A percentile compares a stretch with the other conserved stretches of the same genome.
Evolutionary conservation across 1,140 invertebrate genomes (phyloP).

Genomic region (Drosophila ananassae): DNA sequence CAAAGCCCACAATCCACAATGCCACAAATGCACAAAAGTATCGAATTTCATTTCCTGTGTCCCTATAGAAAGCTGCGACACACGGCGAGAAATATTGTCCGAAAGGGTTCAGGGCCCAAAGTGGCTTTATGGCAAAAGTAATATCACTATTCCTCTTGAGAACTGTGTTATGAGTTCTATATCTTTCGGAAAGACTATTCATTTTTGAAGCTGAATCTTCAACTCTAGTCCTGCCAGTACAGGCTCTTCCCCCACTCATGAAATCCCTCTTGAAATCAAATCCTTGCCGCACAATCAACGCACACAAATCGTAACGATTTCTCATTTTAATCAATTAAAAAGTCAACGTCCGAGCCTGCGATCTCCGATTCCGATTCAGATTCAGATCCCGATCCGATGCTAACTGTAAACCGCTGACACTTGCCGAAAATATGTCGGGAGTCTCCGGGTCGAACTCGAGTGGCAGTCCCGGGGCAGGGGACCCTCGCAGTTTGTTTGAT

Average conservation of each 20-base stretch:
- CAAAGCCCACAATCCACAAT: slow-evolving; percentile 42
- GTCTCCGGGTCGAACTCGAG: slow-evolving; percentile 4
- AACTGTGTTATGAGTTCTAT: no score
- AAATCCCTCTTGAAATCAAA: slow-evolving; percentile 66
- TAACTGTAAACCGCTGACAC: slow-evolving; percentile 78
- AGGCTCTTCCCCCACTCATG: slow-evolving; percentile 16
- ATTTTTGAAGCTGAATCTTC: no score
- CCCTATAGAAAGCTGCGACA: slow-evolving; percentile 39
- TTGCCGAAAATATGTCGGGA: slow-evolving; percentile 74
- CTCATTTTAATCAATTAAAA: slow-evolving; percentile 84
- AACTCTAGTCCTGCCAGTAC: neutral
- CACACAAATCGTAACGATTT: slow-evolving; percentile 83
- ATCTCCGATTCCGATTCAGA: slow-evolving; percentile 20
- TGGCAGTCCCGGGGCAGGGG: slow-evolving; percentile 1
- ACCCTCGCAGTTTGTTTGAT: slow-evolving; percentile 76
- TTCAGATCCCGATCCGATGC: slow-evolving; percentile 25
- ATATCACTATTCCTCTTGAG: no score
- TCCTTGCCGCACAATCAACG: slow-evolving; percentile 76
- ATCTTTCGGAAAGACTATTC: no score
- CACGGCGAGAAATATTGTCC: slow-evolving; percentile 13
- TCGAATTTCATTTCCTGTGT: slow-evolving; percentile 83
- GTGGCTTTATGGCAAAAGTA: no score
- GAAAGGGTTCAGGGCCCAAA: no score
- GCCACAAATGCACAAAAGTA: slow-evolving; percentile 69
- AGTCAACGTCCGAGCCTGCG: slow-evolving; percentile 68